These are phyloP conservation scores for Drosophila azteca DNA, from an alignment of 1,140 invertebrate genomes.

Conservation along the genomic window DNA sequence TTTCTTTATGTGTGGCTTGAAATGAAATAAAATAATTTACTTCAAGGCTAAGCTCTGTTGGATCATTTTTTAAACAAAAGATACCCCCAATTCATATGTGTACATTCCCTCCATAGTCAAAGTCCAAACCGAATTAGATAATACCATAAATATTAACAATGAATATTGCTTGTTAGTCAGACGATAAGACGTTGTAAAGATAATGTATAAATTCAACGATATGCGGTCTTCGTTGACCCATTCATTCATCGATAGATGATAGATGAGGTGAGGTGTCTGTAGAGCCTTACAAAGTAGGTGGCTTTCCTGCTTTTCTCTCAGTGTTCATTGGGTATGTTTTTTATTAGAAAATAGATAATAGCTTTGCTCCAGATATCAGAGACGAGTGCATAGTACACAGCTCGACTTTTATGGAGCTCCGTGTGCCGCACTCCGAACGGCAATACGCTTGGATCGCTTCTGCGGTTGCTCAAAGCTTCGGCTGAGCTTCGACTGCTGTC, in stretches of 20 bases:
- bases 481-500: too few species aligned
- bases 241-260: constrained; percentile 47
- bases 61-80: background rate
- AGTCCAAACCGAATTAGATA: constrained; percentile 32
- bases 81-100: background rate
- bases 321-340: constrained; percentile 33
- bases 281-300: background rate
- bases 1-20: too few species aligned
- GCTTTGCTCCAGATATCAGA: constrained; percentile 48
- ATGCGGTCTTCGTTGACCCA: constrained; percentile 10
- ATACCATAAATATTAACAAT: constrained; percentile 18
- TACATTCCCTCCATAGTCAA: background rate
- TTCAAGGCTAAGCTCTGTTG: too few species aligned
- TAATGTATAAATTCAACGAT: background rate
- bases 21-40: too few species aligned
- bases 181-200: constrained; percentile 52
- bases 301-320: constrained; percentile 14
- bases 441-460: too few species aligned
- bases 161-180: constrained; percentile 12
- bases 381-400: constrained; percentile 65
- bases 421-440: too few species aligned
- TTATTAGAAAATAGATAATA: constrained; percentile 72
- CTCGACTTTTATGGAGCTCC: constrained; percentile 18
- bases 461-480: too few species aligned
- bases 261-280: constrained; percentile 16